Percentiles rank a stretch among this genome's conserved stretches.
Conservation (phyloP, 2,888 invertebrate genomes). For the Brachypterus glaber region DNA sequence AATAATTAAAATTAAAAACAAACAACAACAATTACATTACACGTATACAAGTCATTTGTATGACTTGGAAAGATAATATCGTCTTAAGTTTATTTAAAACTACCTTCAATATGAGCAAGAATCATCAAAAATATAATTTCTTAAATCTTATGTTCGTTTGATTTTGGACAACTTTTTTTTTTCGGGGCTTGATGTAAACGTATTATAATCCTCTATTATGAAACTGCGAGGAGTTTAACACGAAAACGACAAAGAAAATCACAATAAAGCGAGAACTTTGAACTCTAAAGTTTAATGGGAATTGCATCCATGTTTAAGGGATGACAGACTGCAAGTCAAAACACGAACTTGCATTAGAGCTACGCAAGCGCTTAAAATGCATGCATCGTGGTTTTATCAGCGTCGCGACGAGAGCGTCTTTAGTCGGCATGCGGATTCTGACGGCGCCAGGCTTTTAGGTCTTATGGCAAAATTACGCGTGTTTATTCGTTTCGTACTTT, state of each 20-base stretch:
- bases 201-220: not conserved
- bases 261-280: slow-evolving; percentile 1
- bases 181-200: no score
- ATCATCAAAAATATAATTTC: no score
- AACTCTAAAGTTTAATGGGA: not conserved
- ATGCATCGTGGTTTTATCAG: slow-evolving; percentile 18
- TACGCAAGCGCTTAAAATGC: slow-evolving; percentile 20
- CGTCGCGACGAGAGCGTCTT: slow-evolving; percentile 16
- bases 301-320: slow-evolving; percentile 1
- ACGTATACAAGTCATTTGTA: no score
- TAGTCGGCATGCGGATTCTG: slow-evolving; percentile 28
- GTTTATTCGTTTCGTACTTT: slow-evolving; percentile 21
- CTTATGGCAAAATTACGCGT: slow-evolving; percentile 28
- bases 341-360: slow-evolving; percentile 13
- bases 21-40: no score
- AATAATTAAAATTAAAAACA: no score
- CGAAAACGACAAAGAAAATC: no score
- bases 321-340: slow-evolving; percentile 2
- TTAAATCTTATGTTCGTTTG: no score
- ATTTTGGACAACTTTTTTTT: no score
- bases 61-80: no score
- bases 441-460: slow-evolving; percentile 14
- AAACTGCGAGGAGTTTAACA: not conserved
- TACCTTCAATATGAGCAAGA: no score
- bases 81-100: no score